A percentile compares a stretch with the other conserved stretches of the same genome.
Evolutionary conservation across 2,113 vertebrate genomes (phyloP).

Genomic region (Protobothrops flavoviridis): DNA sequence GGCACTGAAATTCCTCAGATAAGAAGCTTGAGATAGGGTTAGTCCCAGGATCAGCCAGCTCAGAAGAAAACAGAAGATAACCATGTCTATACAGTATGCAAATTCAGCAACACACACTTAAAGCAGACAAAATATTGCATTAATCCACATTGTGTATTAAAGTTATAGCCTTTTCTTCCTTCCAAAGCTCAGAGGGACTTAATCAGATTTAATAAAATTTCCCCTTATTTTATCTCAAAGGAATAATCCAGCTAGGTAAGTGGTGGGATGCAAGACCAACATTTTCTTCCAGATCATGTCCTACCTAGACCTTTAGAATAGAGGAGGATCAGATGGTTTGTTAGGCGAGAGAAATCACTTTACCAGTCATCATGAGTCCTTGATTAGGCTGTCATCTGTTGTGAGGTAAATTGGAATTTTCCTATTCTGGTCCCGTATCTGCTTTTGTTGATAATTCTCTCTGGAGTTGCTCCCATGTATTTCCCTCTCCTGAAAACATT

Average conservation of each 20-base stretch:
- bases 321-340: background rate
- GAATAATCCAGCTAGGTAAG: background rate
- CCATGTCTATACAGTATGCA: background rate
- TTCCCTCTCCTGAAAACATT: background rate
- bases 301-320: no score
- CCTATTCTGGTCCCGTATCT: background rate
- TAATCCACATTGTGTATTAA: background rate
- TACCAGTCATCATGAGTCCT: background rate
- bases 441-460: background rate
- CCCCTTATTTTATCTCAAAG: background rate
- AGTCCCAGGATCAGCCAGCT: background rate
- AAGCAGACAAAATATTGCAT: background rate
- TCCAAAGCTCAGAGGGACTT: background rate
- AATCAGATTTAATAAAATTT: background rate
- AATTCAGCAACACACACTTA: background rate
- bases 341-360: background rate
- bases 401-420: background rate
- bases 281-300: background rate
- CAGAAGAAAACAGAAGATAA: background rate
- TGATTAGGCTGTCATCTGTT: background rate
- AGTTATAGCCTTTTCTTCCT: background rate
- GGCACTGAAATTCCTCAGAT: background rate
- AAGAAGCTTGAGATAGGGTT: background rate
- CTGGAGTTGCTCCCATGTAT: background rate
- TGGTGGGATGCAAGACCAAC: background rate